These are phyloP conservation scores for Stegodyphus dumicola DNA, from an alignment of 1,140 invertebrate species.

Conservation along the genomic window DNA sequence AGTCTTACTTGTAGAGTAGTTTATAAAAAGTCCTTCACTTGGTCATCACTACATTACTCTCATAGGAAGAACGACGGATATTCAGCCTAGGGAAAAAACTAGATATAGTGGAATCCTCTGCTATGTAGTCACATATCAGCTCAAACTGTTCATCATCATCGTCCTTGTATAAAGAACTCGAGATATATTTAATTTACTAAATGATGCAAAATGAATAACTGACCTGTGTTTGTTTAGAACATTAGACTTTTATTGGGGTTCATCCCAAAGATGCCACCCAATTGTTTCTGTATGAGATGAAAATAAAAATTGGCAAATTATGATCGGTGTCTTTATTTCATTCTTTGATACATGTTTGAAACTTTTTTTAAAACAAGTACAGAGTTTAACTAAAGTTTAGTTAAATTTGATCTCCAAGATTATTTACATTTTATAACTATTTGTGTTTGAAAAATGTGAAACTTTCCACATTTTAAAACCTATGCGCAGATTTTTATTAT, in stretches of 20 bases:
- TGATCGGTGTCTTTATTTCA: no score
- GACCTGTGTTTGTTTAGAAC: slow-evolving; percentile 49
- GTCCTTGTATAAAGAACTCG: slow-evolving; percentile 32
- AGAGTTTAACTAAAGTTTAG: no score
- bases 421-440: no score
- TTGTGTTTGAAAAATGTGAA: no score
- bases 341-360: no score
- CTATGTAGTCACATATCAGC: slow-evolving; percentile 59
- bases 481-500: no score
- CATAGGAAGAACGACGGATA: background rate
- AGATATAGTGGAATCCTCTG: slow-evolving; percentile 43
- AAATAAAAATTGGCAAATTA: slow-evolving; percentile 17
- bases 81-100: background rate
- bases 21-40: no score
- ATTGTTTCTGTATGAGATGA: slow-evolving; percentile 54
- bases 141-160: slow-evolving; percentile 41
- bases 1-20: no score
- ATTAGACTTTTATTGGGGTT: slow-evolving; percentile 51
- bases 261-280: slow-evolving; percentile 43
- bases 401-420: no score
- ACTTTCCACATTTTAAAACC: no score
- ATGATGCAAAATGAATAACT: background rate
- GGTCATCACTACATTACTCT: no score
- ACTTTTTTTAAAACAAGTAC: no score
- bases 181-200: background rate